Evolutionary conservation across 2,888 invertebrate species (phyloP).

Genomic region (Apodemia hepburni): DNA sequence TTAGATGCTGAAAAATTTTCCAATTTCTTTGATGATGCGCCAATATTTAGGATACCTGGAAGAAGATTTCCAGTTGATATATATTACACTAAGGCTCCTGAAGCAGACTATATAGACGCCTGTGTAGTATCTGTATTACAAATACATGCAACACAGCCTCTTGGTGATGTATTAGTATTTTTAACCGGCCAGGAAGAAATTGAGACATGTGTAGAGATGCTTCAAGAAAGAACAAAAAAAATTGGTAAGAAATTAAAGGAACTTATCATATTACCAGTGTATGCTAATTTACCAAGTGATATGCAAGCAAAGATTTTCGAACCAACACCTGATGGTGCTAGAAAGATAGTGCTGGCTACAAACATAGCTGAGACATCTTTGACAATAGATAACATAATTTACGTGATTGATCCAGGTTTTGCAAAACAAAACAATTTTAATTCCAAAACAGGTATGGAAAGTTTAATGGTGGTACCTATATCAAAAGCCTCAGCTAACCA

Average conservation of each 20-base stretch:
- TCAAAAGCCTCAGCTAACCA: conserved; percentile 99
- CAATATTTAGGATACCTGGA: conserved; percentile 98
- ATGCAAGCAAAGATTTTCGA: conserved; percentile 99
- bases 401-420: conserved; percentile 99
- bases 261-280: conserved; percentile 95
- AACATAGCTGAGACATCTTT: conserved; percentile 99
- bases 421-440: conserved; percentile 99
- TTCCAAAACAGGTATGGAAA: conserved; percentile 98
- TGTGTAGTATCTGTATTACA: conserved; percentile 98
- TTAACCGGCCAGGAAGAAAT: conserved; percentile 96
- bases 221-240: conserved; percentile 94
- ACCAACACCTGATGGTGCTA: conserved; percentile 96
- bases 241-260: conserved; percentile 97
- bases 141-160: conserved; percentile 98
- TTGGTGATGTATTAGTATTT: conserved; percentile 98
- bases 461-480: conserved; percentile 98
- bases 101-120: conserved; percentile 99
- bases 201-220: conserved; percentile 93
- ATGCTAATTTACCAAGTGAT: conserved; percentile 98
- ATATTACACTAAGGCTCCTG: conserved; percentile 99
- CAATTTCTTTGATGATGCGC: conserved; percentile 98
- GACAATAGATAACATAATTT: conserved; percentile 99
- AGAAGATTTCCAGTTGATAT: conserved; percentile 98
- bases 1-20: conserved; percentile 99
- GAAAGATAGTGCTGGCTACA: conserved; percentile 98